phyloP scores from a whole-genome alignment of 2,888 invertebrate species.

The Harpalus rubripes region DNA sequence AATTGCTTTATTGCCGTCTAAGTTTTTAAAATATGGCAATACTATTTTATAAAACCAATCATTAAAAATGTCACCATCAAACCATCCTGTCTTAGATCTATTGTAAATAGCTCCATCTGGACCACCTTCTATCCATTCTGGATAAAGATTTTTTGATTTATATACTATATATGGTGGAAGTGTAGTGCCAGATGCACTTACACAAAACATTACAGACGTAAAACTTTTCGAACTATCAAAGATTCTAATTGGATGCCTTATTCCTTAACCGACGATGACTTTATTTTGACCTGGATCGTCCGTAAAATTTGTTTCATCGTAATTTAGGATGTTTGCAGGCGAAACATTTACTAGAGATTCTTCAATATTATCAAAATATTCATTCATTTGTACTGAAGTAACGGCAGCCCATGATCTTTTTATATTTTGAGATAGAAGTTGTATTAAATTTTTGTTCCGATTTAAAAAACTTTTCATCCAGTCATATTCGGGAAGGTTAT shows the following conservation, averaged over 20 bases:
- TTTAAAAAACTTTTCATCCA: slow-evolving; percentile 69
- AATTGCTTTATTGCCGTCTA: slow-evolving; percentile 71
- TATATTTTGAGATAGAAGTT: slow-evolving; percentile 69
- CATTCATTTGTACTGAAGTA: not conserved
- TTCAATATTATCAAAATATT: slow-evolving; percentile 1
- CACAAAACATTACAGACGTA: slow-evolving; percentile 73
- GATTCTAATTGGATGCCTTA: slow-evolving; percentile 73
- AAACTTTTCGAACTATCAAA: slow-evolving; percentile 72
- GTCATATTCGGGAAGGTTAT: slow-evolving; percentile 71
- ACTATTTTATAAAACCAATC: slow-evolving; percentile 70
- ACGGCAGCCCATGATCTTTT: slow-evolving; percentile 69
- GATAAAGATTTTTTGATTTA: slow-evolving; percentile 72
- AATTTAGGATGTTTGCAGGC: not conserved
- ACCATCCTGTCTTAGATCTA: slow-evolving; percentile 70
- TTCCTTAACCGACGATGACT: slow-evolving; percentile 69
- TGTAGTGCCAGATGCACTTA: slow-evolving; percentile 72
- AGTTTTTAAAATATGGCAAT: slow-evolving; percentile 70
- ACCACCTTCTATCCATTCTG: slow-evolving; percentile 74
- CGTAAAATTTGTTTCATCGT: slow-evolving; percentile 3
- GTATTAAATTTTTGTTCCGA: slow-evolving; percentile 66
- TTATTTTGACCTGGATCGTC: slow-evolving; percentile 14
- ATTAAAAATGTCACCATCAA: slow-evolving; percentile 69
- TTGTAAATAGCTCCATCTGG: slow-evolving; percentile 73
- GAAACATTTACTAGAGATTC: not conserved
- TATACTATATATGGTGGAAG: slow-evolving; percentile 73